phyloP scores from a whole-genome alignment of 2,797 vertebrate species.

The Telmatherina bonti region DNA sequence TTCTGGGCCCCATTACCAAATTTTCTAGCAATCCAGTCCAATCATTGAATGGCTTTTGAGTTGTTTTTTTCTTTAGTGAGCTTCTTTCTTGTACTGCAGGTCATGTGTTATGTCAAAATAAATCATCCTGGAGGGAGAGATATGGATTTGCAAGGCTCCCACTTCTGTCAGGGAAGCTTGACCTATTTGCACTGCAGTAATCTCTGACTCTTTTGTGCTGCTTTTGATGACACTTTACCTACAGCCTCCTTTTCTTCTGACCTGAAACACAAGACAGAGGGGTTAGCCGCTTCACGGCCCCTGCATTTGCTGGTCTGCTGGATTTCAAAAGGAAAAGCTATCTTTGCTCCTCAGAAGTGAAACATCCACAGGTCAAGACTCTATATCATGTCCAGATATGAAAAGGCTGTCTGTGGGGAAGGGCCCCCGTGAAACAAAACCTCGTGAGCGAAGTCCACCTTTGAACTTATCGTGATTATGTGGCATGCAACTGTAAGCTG shows the following conservation, averaged over 20 bases:
- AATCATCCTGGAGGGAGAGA: constrained; percentile 56
- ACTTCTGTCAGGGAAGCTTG: constrained; percentile 60
- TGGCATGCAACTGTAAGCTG: constrained; percentile 17
- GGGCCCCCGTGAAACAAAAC: constrained; percentile 75
- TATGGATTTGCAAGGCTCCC: constrained; percentile 58
- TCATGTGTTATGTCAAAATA: constrained; percentile 46
- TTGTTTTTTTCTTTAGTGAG: constrained; percentile 21
- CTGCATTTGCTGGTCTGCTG: constrained; percentile 79
- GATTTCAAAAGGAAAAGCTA: constrained; percentile 81
- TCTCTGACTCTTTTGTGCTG: constrained; percentile 64
- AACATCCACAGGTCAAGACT: constrained; percentile 67
- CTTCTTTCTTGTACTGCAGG: constrained; percentile 17
- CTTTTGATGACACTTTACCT: constrained; percentile 76
- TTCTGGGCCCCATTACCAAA: not conserved
- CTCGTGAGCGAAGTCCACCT: constrained; percentile 66
- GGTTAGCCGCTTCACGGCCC: constrained; percentile 68
- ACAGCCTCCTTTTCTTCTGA: constrained; percentile 27
- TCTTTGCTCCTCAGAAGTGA: constrained; percentile 63
- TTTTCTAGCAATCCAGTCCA: not conserved
- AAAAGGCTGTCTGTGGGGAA: constrained; percentile 71
- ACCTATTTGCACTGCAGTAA: constrained; percentile 67
- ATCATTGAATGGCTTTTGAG: not conserved
- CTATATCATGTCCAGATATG: constrained; percentile 75
- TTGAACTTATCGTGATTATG: constrained; percentile 62
- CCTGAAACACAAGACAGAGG: constrained; percentile 76